phyloP scores from a whole-genome alignment of 1,140 invertebrate species.

The Tribolium castaneum region DNA sequence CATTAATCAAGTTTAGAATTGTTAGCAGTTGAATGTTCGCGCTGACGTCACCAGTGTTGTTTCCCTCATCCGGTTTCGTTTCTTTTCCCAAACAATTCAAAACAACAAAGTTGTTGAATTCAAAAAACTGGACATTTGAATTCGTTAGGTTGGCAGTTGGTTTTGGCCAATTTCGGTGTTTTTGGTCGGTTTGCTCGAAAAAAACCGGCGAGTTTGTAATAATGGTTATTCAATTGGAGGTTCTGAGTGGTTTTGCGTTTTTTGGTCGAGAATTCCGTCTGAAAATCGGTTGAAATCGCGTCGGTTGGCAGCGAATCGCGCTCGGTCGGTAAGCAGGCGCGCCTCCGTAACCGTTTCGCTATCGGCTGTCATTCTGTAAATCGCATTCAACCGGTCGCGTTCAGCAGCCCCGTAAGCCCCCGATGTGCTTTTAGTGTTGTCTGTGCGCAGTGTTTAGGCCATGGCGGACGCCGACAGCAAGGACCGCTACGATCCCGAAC shows the following conservation, averaged over 20 bases:
- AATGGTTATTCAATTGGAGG: no score
- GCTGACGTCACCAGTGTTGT: background rate
- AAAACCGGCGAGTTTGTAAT: no score
- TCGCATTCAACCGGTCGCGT: background rate
- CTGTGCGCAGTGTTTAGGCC: slow-evolving; percentile 52
- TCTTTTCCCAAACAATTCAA: no score
- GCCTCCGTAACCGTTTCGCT: slow-evolving; percentile 27
- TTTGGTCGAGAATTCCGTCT: no score
- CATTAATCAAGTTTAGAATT: slow-evolving; percentile 1
- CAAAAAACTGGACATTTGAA: no score
- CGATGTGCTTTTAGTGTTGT: slow-evolving; percentile 27
- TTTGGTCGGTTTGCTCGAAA: no score
- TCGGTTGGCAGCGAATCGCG: slow-evolving; percentile 5
- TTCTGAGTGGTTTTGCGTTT: no score
- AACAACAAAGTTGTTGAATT: no score
- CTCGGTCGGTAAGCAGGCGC: slow-evolving; percentile 55
- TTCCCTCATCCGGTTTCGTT: background rate
- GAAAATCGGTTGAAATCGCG: background rate
- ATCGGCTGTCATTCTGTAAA: background rate
- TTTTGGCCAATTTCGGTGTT: no score
- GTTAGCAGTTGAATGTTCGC: background rate
- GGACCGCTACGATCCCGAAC: slow-evolving; percentile 92
- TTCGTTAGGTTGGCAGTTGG: no score
- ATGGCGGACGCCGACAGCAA: slow-evolving; percentile 79
- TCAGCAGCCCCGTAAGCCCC: background rate